Evolutionary conservation across 2,888 invertebrate genomes (phyloP), one percentile per base, ranked within the genome.

Genomic region (Tanaodytes sp.): DNA sequence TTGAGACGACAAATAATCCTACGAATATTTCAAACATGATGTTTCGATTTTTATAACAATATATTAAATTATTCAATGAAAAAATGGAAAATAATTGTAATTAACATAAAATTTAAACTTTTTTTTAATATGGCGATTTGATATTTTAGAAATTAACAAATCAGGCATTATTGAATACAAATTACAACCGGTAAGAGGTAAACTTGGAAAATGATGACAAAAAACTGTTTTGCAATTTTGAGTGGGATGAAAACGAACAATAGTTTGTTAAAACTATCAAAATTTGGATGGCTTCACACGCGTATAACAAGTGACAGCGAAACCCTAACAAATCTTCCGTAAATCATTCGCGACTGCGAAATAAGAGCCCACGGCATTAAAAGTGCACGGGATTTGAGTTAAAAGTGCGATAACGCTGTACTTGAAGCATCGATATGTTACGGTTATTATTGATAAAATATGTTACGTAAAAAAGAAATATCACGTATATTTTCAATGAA

Each of bases 301-400:
- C 49, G 20, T 61, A 66, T 43, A 58, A 52, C 66, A 61, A 48
- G 66, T 61, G 61, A 61, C 54, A 66, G 49, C 20, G 49, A 59
- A 61, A 66, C 57, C 57, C 61, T 67, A 67, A 58, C 58, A 65
- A 67, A 67, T 67, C 61, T 61, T 67, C 31, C 54, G 59, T 67
- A 67, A 67, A 67, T 67, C 61, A 67, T 61, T 45, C 49, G 51
- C 31, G 36, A 49, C 48, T 27, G 33, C 42, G 33, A 66, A 66
- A 64, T 65, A 58, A 52, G 42, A 65, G 45, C 52, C 31, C 51
- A 18, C 51, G 30, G 46, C 58, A 52, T 58, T 58, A 58, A 64
- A 52, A 58, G 58, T 58, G 42, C 27, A 42, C 58, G 8, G 11
- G 39, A 33, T 42, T 52, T 43, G 66, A 36, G 59, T 45, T 27